Conservation (phyloP, 2,113 vertebrate species). For the Pontoporia blainvillei region DNA sequence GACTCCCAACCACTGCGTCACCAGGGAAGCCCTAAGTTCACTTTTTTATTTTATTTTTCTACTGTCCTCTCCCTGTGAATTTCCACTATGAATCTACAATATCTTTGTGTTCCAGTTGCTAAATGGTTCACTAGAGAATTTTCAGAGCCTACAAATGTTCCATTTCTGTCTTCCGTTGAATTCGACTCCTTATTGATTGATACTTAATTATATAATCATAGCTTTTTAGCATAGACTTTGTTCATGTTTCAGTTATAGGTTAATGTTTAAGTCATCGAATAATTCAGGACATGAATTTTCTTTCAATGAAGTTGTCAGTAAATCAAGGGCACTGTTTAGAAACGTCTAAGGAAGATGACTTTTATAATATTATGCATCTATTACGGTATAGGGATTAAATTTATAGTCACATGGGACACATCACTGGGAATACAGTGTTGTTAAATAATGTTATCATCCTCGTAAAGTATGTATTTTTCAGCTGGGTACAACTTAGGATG, state of each 20-base stretch:
- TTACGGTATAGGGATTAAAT: background rate
- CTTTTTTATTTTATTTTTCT: background rate
- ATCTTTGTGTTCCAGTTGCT: background rate
- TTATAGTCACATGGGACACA: slow-evolving; percentile 64
- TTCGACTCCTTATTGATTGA: background rate
- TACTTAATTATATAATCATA: background rate
- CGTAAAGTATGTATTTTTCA: slow-evolving; percentile 68
- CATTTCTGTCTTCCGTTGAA: background rate
- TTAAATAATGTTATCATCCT: slow-evolving; percentile 72
- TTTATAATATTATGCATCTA: slow-evolving; percentile 52
- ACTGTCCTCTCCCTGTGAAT: background rate
- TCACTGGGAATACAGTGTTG: slow-evolving; percentile 58
- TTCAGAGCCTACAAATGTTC: background rate
- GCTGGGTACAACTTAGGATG: slow-evolving; percentile 59
- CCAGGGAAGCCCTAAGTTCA: background rate
- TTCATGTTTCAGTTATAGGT: slow-evolving; percentile 35
- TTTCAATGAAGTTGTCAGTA: slow-evolving; percentile 40
- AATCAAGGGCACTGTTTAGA: slow-evolving; percentile 54
- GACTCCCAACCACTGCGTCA: no score
- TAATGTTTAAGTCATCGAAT: background rate
- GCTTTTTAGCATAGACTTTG: background rate
- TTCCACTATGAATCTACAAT: background rate
- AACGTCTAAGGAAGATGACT: slow-evolving; percentile 46
- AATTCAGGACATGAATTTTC: background rate
- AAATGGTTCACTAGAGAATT: background rate